A percentile compares a stretch with the other conserved stretches of the same genome.
These are phyloP conservation scores for Holothuria scabra DNA, from an alignment of 53 echinoderm and acorn worm genomes.

Conservation along the genomic window DNA sequence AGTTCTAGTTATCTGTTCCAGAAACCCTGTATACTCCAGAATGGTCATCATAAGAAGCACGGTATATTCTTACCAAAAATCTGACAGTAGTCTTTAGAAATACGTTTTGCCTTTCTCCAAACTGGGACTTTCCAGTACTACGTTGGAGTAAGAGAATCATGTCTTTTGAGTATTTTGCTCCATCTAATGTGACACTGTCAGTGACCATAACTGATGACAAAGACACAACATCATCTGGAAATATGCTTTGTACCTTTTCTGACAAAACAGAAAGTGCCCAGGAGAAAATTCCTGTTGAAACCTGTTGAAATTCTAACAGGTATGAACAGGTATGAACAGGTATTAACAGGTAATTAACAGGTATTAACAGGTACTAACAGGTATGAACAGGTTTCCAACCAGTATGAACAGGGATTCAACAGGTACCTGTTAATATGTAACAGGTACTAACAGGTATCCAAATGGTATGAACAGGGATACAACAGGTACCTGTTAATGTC, in stretches of 20 bases:
- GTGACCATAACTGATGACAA: slow-evolving; percentile 6
- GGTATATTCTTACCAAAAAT: not conserved
- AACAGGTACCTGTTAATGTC: no score
- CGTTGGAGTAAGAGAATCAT: slow-evolving; percentile 18
- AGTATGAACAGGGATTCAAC: no score
- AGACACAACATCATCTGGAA: not conserved
- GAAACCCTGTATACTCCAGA: slow-evolving; percentile 3
- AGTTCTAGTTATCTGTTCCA: not conserved
- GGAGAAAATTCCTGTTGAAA: no score
- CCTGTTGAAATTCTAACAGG: no score
- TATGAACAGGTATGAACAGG: no score
- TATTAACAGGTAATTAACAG: no score
- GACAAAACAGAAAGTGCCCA: slow-evolving; percentile 7
- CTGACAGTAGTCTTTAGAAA: not conserved
- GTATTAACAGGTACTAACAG: no score
- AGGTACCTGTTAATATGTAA: no score
- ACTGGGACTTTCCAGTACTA: not conserved
- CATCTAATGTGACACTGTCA: slow-evolving; percentile 12
- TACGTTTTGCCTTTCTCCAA: slow-evolving; percentile 6
- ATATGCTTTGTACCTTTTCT: slow-evolving; percentile 14
- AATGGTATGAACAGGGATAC: no score
- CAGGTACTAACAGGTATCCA: no score
- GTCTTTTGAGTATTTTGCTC: slow-evolving; percentile 29
- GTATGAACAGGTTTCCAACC: no score
- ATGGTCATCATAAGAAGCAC: not conserved